These are phyloP conservation scores for Kryphioiulus occultus DNA, from an alignment of 2,888 invertebrate genomes.

Conservation along the genomic window DNA sequence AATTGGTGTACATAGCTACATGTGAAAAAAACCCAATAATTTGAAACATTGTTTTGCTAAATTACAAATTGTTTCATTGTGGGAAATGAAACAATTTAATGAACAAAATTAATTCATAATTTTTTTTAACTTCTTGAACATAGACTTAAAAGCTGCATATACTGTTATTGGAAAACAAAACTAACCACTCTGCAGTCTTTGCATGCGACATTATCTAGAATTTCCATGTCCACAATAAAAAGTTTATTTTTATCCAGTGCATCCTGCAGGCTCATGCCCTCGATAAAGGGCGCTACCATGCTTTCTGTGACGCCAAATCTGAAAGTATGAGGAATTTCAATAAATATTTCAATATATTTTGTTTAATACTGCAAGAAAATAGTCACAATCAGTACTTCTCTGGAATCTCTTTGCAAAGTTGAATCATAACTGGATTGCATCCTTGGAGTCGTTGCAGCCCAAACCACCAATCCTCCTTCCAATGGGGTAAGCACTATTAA, in stretches of 20 bases:
- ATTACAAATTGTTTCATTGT: neutral
- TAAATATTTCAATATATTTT: neutral
- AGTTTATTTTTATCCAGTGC: constrained; percentile 61
- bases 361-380: neutral
- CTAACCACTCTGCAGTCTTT: constrained; percentile 59
- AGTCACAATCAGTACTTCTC: constrained; percentile 60
- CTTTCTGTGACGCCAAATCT: constrained; percentile 61
- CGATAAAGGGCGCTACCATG: constrained; percentile 60
- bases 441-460: constrained; percentile 64
- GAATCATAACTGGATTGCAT: constrained; percentile 63
- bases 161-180: neutral
- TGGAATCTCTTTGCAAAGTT: constrained; percentile 63
- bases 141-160: neutral
- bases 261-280: constrained; percentile 58
- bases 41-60: neutral
- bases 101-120: too few species aligned
- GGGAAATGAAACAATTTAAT: too few species aligned
- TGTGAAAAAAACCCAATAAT: neutral
- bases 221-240: constrained; percentile 62
- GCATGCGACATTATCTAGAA: constrained; percentile 59
- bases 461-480: constrained; percentile 64
- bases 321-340: neutral
- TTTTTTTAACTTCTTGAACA: too few species aligned
- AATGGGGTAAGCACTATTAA: constrained; percentile 57
- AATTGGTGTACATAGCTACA: constrained; percentile 62